Conservation (phyloP, 1,140 invertebrate genomes). For the Brachionus plicatilis region DNA sequence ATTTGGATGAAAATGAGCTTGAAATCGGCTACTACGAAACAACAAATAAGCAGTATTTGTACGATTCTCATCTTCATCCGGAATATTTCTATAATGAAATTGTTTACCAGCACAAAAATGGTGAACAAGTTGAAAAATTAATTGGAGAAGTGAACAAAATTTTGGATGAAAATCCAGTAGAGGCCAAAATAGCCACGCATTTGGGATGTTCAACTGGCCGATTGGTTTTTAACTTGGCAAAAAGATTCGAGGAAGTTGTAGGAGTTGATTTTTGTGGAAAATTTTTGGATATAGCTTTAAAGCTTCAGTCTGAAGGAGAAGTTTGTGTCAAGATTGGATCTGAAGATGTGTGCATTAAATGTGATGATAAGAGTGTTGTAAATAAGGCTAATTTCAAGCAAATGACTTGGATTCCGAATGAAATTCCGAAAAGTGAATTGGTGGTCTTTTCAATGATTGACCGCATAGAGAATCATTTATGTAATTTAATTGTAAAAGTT, state of each 20-base stretch:
- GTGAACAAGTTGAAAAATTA: neutral
- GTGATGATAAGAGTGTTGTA: neutral
- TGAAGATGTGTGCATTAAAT: neutral
- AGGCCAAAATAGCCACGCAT: neutral
- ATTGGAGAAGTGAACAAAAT: neutral
- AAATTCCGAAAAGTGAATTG: slow-evolving; percentile 34
- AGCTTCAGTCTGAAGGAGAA: neutral
- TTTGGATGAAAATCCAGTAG: slow-evolving; percentile 8
- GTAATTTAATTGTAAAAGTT: neutral
- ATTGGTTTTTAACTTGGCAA: slow-evolving; percentile 16
- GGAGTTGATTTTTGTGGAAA: slow-evolving; percentile 35
- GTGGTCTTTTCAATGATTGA: slow-evolving; percentile 24
- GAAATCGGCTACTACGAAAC: slow-evolving; percentile 5
- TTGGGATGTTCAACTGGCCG: slow-evolving; percentile 34
- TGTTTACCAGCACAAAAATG: neutral
- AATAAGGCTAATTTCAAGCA: slow-evolving; percentile 20
- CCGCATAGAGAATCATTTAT: neutral
- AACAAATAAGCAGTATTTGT: slow-evolving; percentile 32
- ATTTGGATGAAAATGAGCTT: neutral
- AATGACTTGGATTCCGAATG: slow-evolving; percentile 39
- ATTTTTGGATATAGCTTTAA: slow-evolving; percentile 22
- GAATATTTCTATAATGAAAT: slow-evolving; percentile 24
- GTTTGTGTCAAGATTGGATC: neutral
- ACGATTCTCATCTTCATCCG: slow-evolving; percentile 10
- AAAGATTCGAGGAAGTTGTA: slow-evolving; percentile 25